Evolutionary conservation across 2,113 vertebrate species (phyloP), one percentile per base, ranked within the genome.

Genomic region (Turdus rufiventris): DNA sequence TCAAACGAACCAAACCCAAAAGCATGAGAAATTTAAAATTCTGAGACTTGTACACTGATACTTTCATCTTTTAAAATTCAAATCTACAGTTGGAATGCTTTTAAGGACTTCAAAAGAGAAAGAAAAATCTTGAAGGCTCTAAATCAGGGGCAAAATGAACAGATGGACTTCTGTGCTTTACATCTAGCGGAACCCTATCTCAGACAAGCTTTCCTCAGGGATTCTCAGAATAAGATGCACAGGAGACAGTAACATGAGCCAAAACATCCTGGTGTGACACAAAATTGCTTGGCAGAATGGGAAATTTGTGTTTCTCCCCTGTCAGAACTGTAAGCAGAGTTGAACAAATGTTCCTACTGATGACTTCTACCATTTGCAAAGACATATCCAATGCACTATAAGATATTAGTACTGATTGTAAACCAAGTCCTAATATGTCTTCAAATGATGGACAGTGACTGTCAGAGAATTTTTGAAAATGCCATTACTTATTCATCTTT

Each of bases 221-320:
- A 29, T 81, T 81, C 28, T 73, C 18, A 78, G 29, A 88, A 43
- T 8, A 29, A 9, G 29, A 68, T 42, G 20, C 23, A 51, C 13
- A 77, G 50, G 42, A 73, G 45, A 51, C 4, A 51, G 45, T 16
- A 70, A 40, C 0, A 0, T 66, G 16, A 78, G 56, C 51, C 0
- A 1, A 74, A 51, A 66, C 62, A 19, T 34, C 23, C 24, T 15
- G 16, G 5, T 0, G 0, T 85, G 71, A 66, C 40, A 36, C 18
- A 60, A 53, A 73, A 66, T 57, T 66, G 4, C 21, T 50, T 66
- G 73, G 16, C n/a, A 88, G 43, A 29, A 33, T 54, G 29, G 8
- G 31, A 66, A 85, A 47, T 62, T 53, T 66, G 24, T 57, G 6
- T 33, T 78, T 74, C 36, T 66, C 5, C 12, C 57, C 45, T 42